phyloP scores from a whole-genome alignment of 2,113 vertebrate genomes.

The Cyprinodon tularosa region DNA sequence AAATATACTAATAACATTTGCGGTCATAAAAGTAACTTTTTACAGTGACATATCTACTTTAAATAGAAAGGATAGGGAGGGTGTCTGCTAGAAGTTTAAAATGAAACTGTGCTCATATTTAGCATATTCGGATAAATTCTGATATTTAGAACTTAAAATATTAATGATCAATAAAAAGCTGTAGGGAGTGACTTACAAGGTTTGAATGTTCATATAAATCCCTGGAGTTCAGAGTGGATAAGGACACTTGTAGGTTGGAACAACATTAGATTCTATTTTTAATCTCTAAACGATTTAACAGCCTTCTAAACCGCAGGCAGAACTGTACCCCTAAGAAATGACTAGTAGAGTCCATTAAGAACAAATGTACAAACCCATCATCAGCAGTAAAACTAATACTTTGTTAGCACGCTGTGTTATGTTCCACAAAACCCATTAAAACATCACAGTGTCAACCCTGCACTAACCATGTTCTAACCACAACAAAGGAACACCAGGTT shows the following conservation, averaged over 20 bases:
- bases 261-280: background rate
- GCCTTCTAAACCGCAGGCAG: no score
- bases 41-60: background rate
- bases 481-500: slow-evolving; percentile 17
- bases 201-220: background rate
- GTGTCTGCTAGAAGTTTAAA: background rate
- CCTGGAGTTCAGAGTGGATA: background rate
- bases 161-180: background rate
- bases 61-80: background rate
- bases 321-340: background rate
- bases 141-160: background rate
- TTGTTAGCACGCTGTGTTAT: background rate
- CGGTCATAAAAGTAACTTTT: no score
- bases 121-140: background rate
- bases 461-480: slow-evolving; percentile 4
- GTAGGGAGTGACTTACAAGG: background rate
- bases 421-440: background rate
- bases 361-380: background rate
- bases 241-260: background rate
- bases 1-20: no score
- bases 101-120: background rate
- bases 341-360: background rate
- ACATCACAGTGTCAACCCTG: background rate
- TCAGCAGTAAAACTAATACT: background rate
- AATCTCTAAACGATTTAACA: no score